Evolutionary conservation across 2,888 invertebrate genomes (phyloP).

Genomic region (Dicyrtomina minuta): DNA sequence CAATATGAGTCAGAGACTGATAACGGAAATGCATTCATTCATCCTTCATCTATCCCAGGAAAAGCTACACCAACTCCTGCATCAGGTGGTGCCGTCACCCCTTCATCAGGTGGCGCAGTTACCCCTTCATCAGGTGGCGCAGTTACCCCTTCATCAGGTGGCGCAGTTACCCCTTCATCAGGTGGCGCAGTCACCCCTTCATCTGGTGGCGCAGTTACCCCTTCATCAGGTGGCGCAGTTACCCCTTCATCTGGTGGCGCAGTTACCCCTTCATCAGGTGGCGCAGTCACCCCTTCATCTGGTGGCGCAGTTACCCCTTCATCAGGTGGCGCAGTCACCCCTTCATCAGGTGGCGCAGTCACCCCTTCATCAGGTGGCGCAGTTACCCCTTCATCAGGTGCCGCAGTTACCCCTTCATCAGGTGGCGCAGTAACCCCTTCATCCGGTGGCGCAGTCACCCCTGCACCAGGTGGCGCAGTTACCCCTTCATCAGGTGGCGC

Average conservation of each 20-base stretch:
- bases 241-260: too few species aligned
- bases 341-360: too few species aligned
- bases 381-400: background rate
- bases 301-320: background rate
- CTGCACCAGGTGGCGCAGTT: constrained; percentile 13
- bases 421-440: constrained; percentile 15
- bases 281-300: background rate
- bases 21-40: background rate
- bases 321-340: background rate
- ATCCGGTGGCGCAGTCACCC: background rate
- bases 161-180: too few species aligned
- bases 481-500: constrained; percentile 16
- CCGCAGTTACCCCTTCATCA: constrained; percentile 6
- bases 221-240: background rate
- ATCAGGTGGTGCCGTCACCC: background rate
- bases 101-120: background rate
- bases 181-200: too few species aligned
- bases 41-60: background rate
- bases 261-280: too few species aligned
- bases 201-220: background rate
- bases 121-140: background rate
- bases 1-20: too few species aligned
- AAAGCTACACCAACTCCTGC: background rate
- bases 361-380: background rate
- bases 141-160: background rate